Conservation (phyloP, 2,113 vertebrate genomes). For the Paradoxurus hermaphroditus region DNA sequence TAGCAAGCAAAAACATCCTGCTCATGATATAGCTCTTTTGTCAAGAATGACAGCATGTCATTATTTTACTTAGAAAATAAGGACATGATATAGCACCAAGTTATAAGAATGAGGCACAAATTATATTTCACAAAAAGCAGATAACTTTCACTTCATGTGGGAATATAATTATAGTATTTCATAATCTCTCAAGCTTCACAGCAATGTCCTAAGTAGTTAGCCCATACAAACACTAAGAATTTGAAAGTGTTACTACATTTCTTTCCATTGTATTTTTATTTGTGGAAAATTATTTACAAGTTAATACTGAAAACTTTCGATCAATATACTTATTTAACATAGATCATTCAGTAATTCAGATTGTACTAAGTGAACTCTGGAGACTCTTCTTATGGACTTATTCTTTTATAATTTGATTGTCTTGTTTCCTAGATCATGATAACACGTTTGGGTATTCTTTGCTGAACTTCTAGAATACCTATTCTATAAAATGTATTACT, state of each 20-base stretch:
- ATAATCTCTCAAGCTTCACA: slow-evolving; percentile 40
- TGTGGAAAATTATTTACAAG: slow-evolving; percentile 29
- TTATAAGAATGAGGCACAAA: slow-evolving; percentile 34
- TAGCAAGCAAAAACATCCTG: slow-evolving; percentile 27
- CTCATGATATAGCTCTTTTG: slow-evolving; percentile 37
- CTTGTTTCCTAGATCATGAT: slow-evolving; percentile 33
- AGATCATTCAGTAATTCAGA: not conserved
- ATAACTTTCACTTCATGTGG: slow-evolving; percentile 40
- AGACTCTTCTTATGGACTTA: not conserved
- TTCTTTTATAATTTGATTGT: slow-evolving; percentile 33
- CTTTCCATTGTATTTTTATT: slow-evolving; percentile 25
- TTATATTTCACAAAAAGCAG: slow-evolving; percentile 45
- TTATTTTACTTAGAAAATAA: slow-evolving; percentile 61
- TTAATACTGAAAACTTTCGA: slow-evolving; percentile 12
- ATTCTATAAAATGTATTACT: slow-evolving; percentile 9
- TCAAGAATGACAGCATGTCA: slow-evolving; percentile 42
- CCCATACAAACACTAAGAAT: slow-evolving; percentile 20
- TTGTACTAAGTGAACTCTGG: not conserved
- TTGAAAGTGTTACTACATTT: slow-evolving; percentile 35
- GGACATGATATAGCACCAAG: slow-evolving; percentile 10
- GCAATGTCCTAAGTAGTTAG: slow-evolving; percentile 45
- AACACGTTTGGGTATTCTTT: slow-evolving; percentile 25
- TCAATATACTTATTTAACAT: not conserved
- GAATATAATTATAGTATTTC: slow-evolving; percentile 60
- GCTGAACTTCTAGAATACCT: slow-evolving; percentile 16